Conservation (phyloP, 1,140 invertebrate genomes). For the Trichonephila clavata region DNA sequence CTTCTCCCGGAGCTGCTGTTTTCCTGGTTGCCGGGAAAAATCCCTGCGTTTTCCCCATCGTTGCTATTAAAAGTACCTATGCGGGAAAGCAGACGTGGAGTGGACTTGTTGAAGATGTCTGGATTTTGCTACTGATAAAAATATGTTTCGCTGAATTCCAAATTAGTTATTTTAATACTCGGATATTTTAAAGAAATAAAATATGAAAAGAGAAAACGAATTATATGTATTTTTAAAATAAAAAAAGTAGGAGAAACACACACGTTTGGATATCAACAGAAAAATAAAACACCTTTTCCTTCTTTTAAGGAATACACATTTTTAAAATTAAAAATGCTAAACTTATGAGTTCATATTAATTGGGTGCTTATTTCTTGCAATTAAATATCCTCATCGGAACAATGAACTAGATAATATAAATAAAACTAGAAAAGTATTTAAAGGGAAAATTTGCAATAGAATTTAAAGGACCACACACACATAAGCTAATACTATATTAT, state of each 20-base stretch:
- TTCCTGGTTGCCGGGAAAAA: not conserved
- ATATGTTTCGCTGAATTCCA: not conserved
- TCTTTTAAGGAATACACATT: not conserved
- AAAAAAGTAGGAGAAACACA: too few species aligned
- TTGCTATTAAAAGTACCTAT: conserved; percentile 2
- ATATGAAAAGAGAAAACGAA: not conserved
- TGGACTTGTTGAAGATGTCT: conserved; percentile 6
- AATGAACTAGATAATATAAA: too few species aligned
- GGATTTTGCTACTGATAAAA: not conserved
- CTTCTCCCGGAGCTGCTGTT: conserved; percentile 7
- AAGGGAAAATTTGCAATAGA: too few species aligned
- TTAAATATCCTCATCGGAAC: too few species aligned
- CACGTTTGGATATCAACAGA: too few species aligned
- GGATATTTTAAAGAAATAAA: not conserved
- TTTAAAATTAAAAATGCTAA: not conserved
- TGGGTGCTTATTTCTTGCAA: too few species aligned
- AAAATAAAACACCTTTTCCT: too few species aligned
- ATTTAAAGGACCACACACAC: too few species aligned
- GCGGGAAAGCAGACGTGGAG: not conserved
- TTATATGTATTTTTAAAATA: too few species aligned
- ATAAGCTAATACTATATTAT: too few species aligned
- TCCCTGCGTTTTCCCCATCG: not conserved
- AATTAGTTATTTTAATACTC: not conserved
- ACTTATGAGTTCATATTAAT: too few species aligned
- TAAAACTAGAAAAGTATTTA: too few species aligned